phyloP scores from a whole-genome alignment of 2,113 vertebrate genomes.

The Rana temporaria region DNA sequence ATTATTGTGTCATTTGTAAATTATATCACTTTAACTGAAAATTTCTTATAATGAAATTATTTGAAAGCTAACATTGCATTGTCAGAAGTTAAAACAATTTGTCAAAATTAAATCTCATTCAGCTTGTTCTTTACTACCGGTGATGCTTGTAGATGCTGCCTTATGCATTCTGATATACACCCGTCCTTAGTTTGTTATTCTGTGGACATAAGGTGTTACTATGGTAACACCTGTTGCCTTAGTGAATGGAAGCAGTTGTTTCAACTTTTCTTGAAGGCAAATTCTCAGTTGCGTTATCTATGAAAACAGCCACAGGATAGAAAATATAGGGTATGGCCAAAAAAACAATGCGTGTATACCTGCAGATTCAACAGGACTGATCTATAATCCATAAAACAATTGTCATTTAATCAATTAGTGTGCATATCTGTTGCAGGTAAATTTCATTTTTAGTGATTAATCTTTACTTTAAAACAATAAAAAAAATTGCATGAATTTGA shows the following conservation, averaged over 20 bases:
- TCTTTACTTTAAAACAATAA: too few relatives aligned
- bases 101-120: neutral
- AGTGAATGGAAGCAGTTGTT: conserved; percentile 21
- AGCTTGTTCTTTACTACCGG: neutral
- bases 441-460: too few relatives aligned
- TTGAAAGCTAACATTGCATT: neutral
- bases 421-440: too few relatives aligned
- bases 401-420: too few relatives aligned
- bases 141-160: neutral
- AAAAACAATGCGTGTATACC: neutral
- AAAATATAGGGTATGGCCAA: neutral
- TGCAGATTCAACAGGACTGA: too few relatives aligned
- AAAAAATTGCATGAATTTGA: too few relatives aligned
- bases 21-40: too few relatives aligned
- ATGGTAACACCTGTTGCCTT: conserved; percentile 19
- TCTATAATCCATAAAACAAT: too few relatives aligned
- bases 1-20: too few relatives aligned
- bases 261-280: conserved; percentile 36
- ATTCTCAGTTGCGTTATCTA: conserved; percentile 8
- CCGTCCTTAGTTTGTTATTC: neutral
- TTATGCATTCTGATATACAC: neutral
- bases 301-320: conserved; percentile 11
- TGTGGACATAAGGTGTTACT: conserved; percentile 11
- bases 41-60: neutral
- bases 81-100: neutral